These are phyloP conservation scores for Sinocyclocheilus anshuiensis DNA, from an alignment of 2,113 vertebrate species.

Conservation along the genomic window DNA sequence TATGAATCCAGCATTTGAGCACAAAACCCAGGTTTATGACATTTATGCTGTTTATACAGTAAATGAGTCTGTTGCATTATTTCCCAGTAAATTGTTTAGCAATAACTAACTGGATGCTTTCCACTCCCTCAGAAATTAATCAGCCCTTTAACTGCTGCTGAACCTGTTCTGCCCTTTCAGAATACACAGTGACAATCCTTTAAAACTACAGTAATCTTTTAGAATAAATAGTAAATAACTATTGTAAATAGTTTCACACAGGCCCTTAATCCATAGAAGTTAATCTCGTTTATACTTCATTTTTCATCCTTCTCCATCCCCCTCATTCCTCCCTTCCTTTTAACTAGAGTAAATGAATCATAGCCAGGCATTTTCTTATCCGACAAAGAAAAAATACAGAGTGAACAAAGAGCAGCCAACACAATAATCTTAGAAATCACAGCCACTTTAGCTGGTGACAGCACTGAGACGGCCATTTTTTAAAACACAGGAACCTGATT, in stretches of 20 bases:
- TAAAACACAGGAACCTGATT: slow-evolving; percentile 68
- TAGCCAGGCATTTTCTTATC: slow-evolving; percentile 9
- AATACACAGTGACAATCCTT: background rate
- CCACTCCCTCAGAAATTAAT: background rate
- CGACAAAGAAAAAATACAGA: slow-evolving; percentile 53
- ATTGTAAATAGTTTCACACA: background rate
- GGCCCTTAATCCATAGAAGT: background rate
- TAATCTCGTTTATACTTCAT: slow-evolving; percentile 4
- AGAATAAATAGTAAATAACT: background rate
- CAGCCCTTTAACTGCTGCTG: background rate
- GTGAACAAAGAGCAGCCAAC: slow-evolving; percentile 60
- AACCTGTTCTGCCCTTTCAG: background rate
- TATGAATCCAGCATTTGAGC: background rate
- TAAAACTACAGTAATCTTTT: background rate
- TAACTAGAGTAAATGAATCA: slow-evolving; percentile 40
- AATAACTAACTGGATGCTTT: background rate
- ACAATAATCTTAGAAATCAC: slow-evolving; percentile 70
- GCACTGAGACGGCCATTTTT: slow-evolving; percentile 52
- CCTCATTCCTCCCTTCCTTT: background rate
- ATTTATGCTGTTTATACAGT: background rate
- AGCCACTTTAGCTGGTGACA: slow-evolving; percentile 55
- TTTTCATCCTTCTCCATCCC: background rate
- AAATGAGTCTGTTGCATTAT: background rate
- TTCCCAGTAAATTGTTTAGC: background rate
- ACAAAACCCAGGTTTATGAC: background rate